Evolutionary conservation across 2,888 invertebrate genomes (phyloP).

Genomic region (Harpagoxenus sublaevis): DNA sequence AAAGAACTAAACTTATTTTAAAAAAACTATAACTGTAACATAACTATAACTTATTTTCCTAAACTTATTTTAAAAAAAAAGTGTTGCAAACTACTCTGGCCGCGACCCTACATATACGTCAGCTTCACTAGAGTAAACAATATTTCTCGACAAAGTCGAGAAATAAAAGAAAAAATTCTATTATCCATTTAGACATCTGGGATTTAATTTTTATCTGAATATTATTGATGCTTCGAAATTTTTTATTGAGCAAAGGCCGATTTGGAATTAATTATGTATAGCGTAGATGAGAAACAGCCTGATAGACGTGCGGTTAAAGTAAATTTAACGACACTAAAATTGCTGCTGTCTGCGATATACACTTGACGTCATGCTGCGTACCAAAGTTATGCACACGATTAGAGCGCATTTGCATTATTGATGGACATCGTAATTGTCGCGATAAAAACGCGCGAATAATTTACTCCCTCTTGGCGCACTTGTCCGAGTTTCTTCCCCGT

Average conservation of each 20-base stretch:
- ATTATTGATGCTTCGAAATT: neutral
- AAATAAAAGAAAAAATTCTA: neutral
- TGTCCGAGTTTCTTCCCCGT: neutral
- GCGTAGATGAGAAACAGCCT: neutral
- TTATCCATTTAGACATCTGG: neutral
- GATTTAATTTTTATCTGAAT: too few relatives aligned
- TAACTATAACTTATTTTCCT: too few relatives aligned
- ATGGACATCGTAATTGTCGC: slow-evolving; percentile 12
- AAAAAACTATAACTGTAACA: too few relatives aligned
- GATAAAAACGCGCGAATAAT: slow-evolving; percentile 7
- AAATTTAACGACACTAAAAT: slow-evolving; percentile 7
- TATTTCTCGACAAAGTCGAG: neutral
- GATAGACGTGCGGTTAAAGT: neutral
- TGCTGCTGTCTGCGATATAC: neutral
- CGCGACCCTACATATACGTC: neutral
- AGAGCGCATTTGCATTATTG: slow-evolving; percentile 18
- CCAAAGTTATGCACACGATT: neutral
- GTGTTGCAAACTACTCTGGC: too few relatives aligned
- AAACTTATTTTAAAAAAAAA: too few relatives aligned
- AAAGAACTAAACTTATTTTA: too few relatives aligned
- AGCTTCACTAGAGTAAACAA: neutral
- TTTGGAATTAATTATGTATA: neutral
- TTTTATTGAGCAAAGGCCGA: neutral
- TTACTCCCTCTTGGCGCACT: neutral
- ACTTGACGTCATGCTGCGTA: neutral